Evolutionary conservation across 2,888 invertebrate species (phyloP), one percentile per base, ranked within the genome.

Genomic region (Torymus aiolomorphi): DNA sequence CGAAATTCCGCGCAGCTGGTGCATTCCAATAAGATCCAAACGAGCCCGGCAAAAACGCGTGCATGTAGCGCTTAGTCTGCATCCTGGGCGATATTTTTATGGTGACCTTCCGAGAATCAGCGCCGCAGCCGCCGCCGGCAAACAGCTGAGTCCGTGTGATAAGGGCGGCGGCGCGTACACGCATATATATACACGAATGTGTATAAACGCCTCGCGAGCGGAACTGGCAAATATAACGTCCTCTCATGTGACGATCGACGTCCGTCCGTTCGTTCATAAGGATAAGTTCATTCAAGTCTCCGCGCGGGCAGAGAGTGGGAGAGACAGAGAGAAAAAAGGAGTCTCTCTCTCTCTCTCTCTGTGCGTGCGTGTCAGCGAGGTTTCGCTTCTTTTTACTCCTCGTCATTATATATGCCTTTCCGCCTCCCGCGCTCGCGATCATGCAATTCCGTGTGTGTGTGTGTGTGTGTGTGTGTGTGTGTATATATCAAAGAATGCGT

Each of bases 21-120:
- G 20, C 18, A 13, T 18, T 61, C 54, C 61, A 69, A 61, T 70
- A 69, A 76, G 70, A 70, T 49, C 56, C 42, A 54, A 62, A 76
- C 18, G 69, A 62, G 62, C 3, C 11, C 4, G 42, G 31, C 54
- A 52, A 14, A 18, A 56, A 14, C 8, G 51, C 42, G 42, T n/a
- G 57, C 24, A 65, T n/a, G 16, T 18, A 51, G 4, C 52, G 82
- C 86, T 42, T 42, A 42, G 85, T 84, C 76, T 82, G 83, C 85
- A 86, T 86, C 86, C 86, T 85, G 84, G 82, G 57, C 78, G 86
- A 87, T 87, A 87, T 87, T 86, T 87, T 87, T 87, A 86, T 84
- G 86, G 84, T 85, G 85, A 85, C 87, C 87, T 87, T 87, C 87
- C 85, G 83, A 87, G 87, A 87, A 87, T 82, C 82, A 83, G 81